phyloP scores from a whole-genome alignment of 2,113 vertebrate genomes.

The Alaudala cheleensis region DNA sequence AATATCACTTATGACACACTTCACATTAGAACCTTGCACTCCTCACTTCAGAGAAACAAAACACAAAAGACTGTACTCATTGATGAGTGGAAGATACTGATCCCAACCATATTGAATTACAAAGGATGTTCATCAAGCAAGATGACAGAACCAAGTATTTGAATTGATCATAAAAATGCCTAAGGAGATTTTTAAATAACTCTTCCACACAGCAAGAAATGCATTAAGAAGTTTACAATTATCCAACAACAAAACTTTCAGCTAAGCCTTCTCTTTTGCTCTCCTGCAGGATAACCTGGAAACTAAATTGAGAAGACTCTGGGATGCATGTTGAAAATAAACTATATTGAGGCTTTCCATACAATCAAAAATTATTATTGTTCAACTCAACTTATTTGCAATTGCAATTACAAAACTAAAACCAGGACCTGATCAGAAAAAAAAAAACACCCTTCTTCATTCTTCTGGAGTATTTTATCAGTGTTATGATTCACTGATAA shows the following conservation, averaged over 20 bases:
- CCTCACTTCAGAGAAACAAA: not conserved
- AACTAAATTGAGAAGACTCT: not conserved
- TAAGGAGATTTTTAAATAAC: not conserved
- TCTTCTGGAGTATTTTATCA: not conserved
- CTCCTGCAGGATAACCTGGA: not conserved
- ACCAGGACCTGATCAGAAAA: not conserved
- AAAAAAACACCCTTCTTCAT: not conserved
- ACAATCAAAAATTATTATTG: not conserved
- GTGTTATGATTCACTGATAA: not conserved
- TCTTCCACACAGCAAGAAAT: not conserved
- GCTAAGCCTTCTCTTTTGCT: not conserved
- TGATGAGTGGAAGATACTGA: not conserved
- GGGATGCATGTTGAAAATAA: not conserved
- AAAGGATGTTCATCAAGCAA: not conserved
- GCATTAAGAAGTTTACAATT: not conserved
- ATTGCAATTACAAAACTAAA: not conserved
- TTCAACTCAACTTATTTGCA: not conserved
- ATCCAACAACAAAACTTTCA: not conserved
- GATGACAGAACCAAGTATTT: not conserved
- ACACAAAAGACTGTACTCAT: not conserved
- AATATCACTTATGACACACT: not conserved
- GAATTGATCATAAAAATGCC: not conserved
- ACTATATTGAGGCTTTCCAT: not conserved
- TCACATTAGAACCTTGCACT: not conserved
- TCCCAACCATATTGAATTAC: not conserved